These are phyloP conservation scores for Actinernus sp. DNA, from an alignment of 92 coral and sea anemone species.

Conservation along the genomic window DNA sequence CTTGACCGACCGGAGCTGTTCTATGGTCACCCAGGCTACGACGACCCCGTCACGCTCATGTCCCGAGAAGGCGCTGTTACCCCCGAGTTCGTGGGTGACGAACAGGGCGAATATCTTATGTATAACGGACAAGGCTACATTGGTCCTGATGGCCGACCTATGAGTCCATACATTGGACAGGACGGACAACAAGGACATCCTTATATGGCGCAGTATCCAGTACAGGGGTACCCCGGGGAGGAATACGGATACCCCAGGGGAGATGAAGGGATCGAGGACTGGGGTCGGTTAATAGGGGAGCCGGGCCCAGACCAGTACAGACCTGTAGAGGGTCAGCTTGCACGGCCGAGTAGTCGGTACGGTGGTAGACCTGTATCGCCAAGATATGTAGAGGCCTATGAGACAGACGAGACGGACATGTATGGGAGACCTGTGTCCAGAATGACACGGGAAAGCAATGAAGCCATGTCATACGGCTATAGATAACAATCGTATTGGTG, in stretches of 20 bases:
- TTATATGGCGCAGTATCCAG: slow-evolving; percentile 57
- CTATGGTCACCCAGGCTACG: slow-evolving; percentile 99
- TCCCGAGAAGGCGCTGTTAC: slow-evolving; percentile 98
- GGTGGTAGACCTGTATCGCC: slow-evolving; percentile 87
- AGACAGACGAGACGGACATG: slow-evolving; percentile 70
- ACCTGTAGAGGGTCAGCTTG: slow-evolving; percentile 57
- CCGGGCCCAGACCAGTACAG: slow-evolving; percentile 49
- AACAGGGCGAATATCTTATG: slow-evolving; percentile 79
- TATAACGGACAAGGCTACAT: slow-evolving; percentile 79
- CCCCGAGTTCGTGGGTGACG: slow-evolving; percentile 92
- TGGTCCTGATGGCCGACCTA: slow-evolving; percentile 62
- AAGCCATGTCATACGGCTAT: slow-evolving; percentile 72
- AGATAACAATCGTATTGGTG: too few relatives aligned
- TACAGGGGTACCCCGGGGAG: slow-evolving; percentile 48
- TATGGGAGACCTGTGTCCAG: slow-evolving; percentile 88
- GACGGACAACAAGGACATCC: slow-evolving; percentile 15
- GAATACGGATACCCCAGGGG: slow-evolving; percentile 55
- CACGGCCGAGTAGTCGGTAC: slow-evolving; percentile 91
- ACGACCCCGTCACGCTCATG: slow-evolving; percentile 94
- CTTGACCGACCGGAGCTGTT: slow-evolving; percentile 96
- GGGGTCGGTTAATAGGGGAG: slow-evolving; percentile 87
- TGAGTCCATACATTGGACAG: slow-evolving; percentile 56
- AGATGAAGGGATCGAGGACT: slow-evolving; percentile 69
- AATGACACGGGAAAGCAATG: slow-evolving; percentile 46
- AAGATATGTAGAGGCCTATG: slow-evolving; percentile 64